These are phyloP conservation scores for Anser cygnoides DNA, from an alignment of 2,113 vertebrate genomes.

Conservation along the genomic window DNA sequence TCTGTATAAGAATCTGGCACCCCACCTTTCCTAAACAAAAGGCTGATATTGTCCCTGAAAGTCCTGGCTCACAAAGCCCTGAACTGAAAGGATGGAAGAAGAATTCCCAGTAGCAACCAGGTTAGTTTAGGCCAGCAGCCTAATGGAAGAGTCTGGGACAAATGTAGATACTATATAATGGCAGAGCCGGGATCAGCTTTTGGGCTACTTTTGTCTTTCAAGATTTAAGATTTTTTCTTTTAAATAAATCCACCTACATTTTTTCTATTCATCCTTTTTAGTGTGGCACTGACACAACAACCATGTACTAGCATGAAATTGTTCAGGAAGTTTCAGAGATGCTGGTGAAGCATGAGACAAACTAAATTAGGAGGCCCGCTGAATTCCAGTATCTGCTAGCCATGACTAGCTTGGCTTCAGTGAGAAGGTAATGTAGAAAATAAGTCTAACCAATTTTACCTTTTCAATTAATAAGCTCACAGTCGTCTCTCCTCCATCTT, in stretches of 20 bases:
- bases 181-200: not conserved
- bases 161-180: not conserved
- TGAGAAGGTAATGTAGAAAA: not conserved
- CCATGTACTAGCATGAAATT: not conserved
- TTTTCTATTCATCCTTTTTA: not conserved
- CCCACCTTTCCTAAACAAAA: not conserved
- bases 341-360: not conserved
- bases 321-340: not conserved
- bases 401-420: not conserved
- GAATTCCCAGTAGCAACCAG: not conserved
- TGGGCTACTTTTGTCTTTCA: not conserved
- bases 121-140: not conserved
- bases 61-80: not conserved
- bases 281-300: not conserved
- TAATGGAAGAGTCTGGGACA: rapidly evolving
- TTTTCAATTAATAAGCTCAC: not conserved
- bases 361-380: not conserved
- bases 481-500: not conserved
- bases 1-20: not conserved
- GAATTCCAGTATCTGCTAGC: not conserved
- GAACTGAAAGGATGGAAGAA: not conserved
- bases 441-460: not conserved
- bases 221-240: not conserved
- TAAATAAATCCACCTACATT: not conserved
- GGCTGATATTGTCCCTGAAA: not conserved